These are phyloP conservation scores for Psilanteris sp. DNA, from an alignment of 1,140 invertebrate species.

Conservation along the genomic window DNA sequence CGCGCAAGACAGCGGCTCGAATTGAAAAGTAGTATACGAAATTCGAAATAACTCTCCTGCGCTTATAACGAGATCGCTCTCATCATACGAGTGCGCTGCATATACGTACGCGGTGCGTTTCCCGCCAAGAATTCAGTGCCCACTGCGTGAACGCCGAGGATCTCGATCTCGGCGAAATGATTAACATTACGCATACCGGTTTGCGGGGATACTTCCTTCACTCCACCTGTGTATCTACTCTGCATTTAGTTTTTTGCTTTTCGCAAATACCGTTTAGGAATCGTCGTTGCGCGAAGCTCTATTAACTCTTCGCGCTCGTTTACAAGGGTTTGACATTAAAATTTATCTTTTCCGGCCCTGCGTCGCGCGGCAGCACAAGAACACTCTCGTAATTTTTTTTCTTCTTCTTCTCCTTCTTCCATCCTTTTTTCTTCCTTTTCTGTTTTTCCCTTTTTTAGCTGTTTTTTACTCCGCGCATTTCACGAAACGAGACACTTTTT, in stretches of 20 bases:
- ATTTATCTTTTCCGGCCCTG: constrained; percentile 65
- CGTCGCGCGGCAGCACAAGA: constrained; percentile 37
- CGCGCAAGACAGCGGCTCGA: too few relatives aligned
- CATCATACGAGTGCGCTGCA: constrained; percentile 25
- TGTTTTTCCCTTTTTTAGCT: not conserved
- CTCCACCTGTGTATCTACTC: constrained; percentile 65
- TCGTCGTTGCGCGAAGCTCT: constrained; percentile 66
- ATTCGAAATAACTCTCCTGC: constrained; percentile 29
- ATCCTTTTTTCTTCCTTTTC: constrained; percentile 11
- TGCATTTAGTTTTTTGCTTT: constrained; percentile 66
- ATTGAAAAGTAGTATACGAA: too few relatives aligned
- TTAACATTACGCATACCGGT: constrained; percentile 66
- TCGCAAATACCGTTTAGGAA: constrained; percentile 64
- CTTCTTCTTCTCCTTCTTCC: not conserved
- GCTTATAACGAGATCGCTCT: constrained; percentile 22
- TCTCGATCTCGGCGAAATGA: constrained; percentile 62
- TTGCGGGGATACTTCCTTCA: constrained; percentile 64
- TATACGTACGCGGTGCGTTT: too few relatives aligned
- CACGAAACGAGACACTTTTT: constrained; percentile 57
- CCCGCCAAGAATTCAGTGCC: constrained; percentile 63
- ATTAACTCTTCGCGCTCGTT: constrained; percentile 67
- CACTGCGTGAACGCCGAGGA: constrained; percentile 49
- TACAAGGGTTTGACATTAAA: constrained; percentile 67
- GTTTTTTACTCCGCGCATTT: constrained; percentile 30
- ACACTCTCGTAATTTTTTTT: constrained; percentile 45